A percentile compares a stretch with the other conserved stretches of the same genome.
phyloP scores from a whole-genome alignment of 2,797 vertebrate species.

The Sebastes itinus region DNA sequence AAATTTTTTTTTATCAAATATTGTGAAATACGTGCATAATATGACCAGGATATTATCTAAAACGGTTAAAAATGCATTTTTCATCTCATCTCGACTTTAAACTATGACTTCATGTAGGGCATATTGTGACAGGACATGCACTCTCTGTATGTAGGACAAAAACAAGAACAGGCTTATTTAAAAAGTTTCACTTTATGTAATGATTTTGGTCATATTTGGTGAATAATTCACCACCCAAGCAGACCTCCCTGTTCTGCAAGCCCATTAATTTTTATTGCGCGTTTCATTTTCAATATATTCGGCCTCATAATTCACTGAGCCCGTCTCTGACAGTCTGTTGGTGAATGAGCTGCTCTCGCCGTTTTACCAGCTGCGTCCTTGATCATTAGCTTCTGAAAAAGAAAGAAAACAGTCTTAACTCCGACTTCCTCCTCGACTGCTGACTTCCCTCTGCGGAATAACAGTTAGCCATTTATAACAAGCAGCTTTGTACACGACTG shows the following conservation, averaged over 20 bases:
- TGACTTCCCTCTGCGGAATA: not conserved
- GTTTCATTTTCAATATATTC: not conserved
- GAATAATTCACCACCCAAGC: not conserved
- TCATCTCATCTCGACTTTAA: too few species aligned
- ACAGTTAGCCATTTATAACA: not conserved
- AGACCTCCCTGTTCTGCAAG: not conserved
- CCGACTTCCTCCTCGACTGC: not conserved
- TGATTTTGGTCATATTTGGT: not conserved
- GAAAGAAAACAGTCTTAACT: not conserved
- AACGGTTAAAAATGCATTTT: too few species aligned
- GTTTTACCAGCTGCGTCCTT: not conserved
- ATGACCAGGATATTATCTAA: too few species aligned
- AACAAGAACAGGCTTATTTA: not conserved
- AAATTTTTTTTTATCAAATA: too few species aligned
- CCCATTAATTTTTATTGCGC: not conserved
- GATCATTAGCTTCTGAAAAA: not conserved
- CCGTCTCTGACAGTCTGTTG: not conserved
- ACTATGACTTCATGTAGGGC: not conserved
- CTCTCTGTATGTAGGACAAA: not conserved
- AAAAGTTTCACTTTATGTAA: not conserved
- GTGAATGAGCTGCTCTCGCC: not conserved
- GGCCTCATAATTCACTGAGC: not conserved
- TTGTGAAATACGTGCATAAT: fast-evolving
- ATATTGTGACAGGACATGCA: not conserved
- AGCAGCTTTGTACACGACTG: not conserved